Evolutionary conservation across 2,888 invertebrate genomes (phyloP), one percentile per base, ranked within the genome.

Genomic region (Polymixis lichenea): DNA sequence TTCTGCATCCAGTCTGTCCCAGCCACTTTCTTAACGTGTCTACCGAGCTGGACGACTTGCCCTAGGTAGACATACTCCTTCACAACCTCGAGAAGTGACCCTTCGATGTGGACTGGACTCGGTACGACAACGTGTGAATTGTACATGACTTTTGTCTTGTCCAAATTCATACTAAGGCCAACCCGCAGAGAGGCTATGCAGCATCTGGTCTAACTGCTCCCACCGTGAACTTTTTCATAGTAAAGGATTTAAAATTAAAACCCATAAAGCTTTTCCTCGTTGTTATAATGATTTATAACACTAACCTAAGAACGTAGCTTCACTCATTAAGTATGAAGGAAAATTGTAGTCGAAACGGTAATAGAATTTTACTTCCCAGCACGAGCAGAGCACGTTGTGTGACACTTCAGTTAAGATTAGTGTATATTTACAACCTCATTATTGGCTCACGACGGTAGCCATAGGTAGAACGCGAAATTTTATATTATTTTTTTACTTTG

Each of bases 401-500:
- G 56, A 65, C 51, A 79, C 58, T 79, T 79, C 55, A 79, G 56
- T 74, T 60, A 65, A 69, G 68, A 79, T 65, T 64, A 56, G 62
- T 64, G 38, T 68, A 74, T 74, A 79, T 79, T 69, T 74, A 69
- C 64, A 65, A 64, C 74, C 58, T 60, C n/a, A 62, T 28, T 64
- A 2, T 38, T 46, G 15, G 32, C 6, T 15, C n/a, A 51, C 11
- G 4, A 28, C 1, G 11, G 15, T 6, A 25, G 17, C 25, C 3
- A 1, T 19, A 51, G 1, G 61, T 38, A 28, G 5, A 49, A 6
- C 15, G 0, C 15, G 4, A 15, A 28, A 1, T n/a, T 49, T 22
- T 19, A 1, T 2, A 3, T 13, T 2, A 0, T 13, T 15, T 53
- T 67, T 65, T 7, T 43, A 49, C 19, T 65, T 75, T 43, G 17